These are phyloP conservation scores for Ormia ochracea DNA, from an alignment of 2,888 invertebrate genomes.

Conservation along the genomic window DNA sequence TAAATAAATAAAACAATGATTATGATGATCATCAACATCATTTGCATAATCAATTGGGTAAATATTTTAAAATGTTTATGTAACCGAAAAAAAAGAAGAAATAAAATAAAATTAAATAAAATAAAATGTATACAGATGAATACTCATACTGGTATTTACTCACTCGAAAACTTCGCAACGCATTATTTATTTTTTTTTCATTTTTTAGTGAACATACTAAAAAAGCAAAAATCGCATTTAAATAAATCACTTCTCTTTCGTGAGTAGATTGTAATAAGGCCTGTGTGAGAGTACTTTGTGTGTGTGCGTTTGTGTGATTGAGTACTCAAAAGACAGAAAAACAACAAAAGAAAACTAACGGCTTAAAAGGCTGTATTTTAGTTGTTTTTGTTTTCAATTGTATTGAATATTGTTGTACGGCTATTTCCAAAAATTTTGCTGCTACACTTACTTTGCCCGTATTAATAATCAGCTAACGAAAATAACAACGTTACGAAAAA, in stretches of 20 bases:
- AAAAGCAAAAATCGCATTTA: slow-evolving; percentile 10
- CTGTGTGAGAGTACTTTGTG: not conserved
- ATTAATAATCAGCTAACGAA: slow-evolving; percentile 51
- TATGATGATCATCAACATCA: slow-evolving; percentile 42
- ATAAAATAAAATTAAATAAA: not conserved
- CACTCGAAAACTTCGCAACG: slow-evolving; percentile 12
- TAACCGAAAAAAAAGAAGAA: slow-evolving; percentile 48
- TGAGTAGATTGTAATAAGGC: not conserved
- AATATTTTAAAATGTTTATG: slow-evolving; percentile 57
- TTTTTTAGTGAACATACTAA: not conserved
- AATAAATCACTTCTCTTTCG: not conserved
- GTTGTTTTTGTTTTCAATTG: slow-evolving; percentile 25
- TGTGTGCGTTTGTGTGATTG: not conserved
- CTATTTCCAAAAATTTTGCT: not conserved
- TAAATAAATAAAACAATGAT: slow-evolving; percentile 36
- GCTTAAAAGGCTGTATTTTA: slow-evolving; percentile 49
- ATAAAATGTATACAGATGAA: not conserved
- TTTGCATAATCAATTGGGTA: slow-evolving; percentile 63
- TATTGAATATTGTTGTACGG: slow-evolving; percentile 6
- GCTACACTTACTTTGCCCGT: slow-evolving; percentile 54
- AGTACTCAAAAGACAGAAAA: too few species aligned
- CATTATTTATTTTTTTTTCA: slow-evolving; percentile 14
- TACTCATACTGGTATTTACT: not conserved
- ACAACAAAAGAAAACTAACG: slow-evolving; percentile 26
- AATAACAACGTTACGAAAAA: slow-evolving; percentile 38